phyloP scores from a whole-genome alignment of 2,888 invertebrate species.

The Hemaris fuciformis region DNA sequence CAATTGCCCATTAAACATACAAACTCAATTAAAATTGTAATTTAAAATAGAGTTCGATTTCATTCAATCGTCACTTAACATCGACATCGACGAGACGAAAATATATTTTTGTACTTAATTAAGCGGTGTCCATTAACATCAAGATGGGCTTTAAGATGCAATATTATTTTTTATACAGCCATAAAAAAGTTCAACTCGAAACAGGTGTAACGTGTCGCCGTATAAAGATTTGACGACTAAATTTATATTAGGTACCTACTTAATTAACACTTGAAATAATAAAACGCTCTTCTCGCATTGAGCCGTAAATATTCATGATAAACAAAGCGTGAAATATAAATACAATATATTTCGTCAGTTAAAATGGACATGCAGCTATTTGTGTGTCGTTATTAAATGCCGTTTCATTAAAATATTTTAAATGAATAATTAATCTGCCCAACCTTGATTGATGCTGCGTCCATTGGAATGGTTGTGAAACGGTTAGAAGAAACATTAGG shows the following conservation, averaged over 20 bases:
- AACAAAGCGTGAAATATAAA: neutral
- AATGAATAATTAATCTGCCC: too few relatives aligned
- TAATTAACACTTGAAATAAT: constrained; percentile 1
- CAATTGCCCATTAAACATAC: too few relatives aligned
- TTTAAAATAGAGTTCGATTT: too few relatives aligned
- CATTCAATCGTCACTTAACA: neutral
- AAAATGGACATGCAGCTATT: neutral
- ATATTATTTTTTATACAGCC: constrained; percentile 5
- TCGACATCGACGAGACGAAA: neutral
- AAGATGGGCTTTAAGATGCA: neutral
- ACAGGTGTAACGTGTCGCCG: constrained; percentile 1
- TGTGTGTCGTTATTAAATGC: neutral
- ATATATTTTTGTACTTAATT: neutral
- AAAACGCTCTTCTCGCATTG: neutral
- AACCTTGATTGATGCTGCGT: too few relatives aligned
- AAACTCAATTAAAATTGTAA: too few relatives aligned
- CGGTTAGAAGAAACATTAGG: too few relatives aligned
- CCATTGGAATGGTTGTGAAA: too few relatives aligned
- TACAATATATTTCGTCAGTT: neutral
- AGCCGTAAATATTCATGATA: neutral
- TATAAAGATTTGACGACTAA: constrained; percentile 1
- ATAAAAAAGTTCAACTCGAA: neutral
- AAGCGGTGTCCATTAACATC: neutral
- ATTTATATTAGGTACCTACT: neutral
- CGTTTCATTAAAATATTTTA: too few relatives aligned